Evolutionary conservation across 1,140 invertebrate genomes (phyloP).

Genomic region (Meteorus sp.): DNA sequence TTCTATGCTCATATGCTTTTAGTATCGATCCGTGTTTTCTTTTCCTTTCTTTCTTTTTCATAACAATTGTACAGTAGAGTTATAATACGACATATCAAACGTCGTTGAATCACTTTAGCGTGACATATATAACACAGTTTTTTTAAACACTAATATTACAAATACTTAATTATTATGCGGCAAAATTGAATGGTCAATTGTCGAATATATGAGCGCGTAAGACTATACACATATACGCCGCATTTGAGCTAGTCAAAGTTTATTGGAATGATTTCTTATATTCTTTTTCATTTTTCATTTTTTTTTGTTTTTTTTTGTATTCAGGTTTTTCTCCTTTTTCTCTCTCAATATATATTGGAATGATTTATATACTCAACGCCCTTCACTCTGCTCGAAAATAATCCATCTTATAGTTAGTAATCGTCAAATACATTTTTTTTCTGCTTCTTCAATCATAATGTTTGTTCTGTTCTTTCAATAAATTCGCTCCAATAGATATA

Average conservation of each 20-base stretch:
- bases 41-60: not conserved
- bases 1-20: no score
- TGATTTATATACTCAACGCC: not conserved
- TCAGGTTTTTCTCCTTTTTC: no score
- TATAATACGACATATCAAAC: slow-evolving; percentile 20
- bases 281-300: not conserved
- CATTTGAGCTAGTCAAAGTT: slow-evolving; percentile 14
- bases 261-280: slow-evolving; percentile 13
- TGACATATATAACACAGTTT: slow-evolving; percentile 16
- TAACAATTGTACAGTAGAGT: slow-evolving; percentile 2
- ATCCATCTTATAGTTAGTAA: slow-evolving; percentile 17
- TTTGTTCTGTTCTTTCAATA: slow-evolving; percentile 16
- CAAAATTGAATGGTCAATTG: slow-evolving; percentile 2
- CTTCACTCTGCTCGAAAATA: not conserved
- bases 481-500: no score
- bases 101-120: slow-evolving; percentile 5
- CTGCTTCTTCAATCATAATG: no score
- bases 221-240: not conserved
- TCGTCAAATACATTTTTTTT: slow-evolving; percentile 23
- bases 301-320: no score
- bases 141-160: not conserved
- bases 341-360: not conserved
- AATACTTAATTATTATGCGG: slow-evolving; percentile 7
- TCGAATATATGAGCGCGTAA: slow-evolving; percentile 2
- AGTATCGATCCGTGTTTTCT: not conserved